A percentile compares a stretch with the other conserved stretches of the same genome.
phyloP scores from a whole-genome alignment of 2,113 vertebrate species.

The Engraulis encrasicolus region DNA sequence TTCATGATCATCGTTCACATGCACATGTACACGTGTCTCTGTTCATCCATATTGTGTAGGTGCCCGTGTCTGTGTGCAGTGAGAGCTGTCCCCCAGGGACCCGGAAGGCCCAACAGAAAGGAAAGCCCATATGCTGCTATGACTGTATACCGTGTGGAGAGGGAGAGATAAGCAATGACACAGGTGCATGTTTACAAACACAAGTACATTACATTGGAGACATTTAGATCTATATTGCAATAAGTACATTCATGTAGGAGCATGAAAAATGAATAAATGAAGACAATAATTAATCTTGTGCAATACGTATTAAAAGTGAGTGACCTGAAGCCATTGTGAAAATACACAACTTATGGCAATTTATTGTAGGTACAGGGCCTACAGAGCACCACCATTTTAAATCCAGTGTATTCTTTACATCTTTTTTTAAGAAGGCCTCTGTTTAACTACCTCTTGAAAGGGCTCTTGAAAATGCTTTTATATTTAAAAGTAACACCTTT shows the following conservation, averaged over 20 bases:
- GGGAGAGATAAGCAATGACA: constrained; percentile 70
- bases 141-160: constrained; percentile 72
- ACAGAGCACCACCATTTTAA: background rate
- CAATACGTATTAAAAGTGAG: too few species aligned
- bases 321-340: too few species aligned
- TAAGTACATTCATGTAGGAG: background rate
- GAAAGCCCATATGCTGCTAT: constrained; percentile 72
- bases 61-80: constrained; percentile 70
- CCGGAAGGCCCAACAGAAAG: constrained; percentile 71
- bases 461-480: background rate
- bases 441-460: too few species aligned
- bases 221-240: background rate
- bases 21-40: background rate
- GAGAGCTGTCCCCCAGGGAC: constrained; percentile 67
- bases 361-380: background rate
- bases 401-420: background rate
- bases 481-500: background rate
- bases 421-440: too few species aligned
- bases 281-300: background rate
- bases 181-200: too few species aligned
- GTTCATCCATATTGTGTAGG: constrained; percentile 46
- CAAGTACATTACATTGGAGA: too few species aligned
- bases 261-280: background rate
- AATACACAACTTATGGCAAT: background rate
- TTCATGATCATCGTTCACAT: too few species aligned